A percentile compares a stretch with the other conserved stretches of the same genome.
Evolutionary conservation across 2,888 invertebrate species (phyloP).

Genomic region (Anticlea derivata): DNA sequence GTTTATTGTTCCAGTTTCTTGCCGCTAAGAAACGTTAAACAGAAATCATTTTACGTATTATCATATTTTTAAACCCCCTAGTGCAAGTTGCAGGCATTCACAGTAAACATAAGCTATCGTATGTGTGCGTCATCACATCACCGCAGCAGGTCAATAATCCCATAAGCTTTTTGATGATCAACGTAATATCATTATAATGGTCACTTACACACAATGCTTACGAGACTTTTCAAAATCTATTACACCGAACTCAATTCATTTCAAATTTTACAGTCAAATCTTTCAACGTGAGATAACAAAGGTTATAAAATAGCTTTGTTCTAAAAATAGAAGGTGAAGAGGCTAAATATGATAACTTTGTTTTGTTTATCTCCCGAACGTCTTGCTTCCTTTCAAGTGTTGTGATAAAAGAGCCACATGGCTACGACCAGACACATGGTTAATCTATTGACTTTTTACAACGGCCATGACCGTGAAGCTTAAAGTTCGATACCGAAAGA

Average conservation of each 20-base stretch:
- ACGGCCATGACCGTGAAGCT: slow-evolving; percentile 63
- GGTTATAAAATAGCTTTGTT: slow-evolving; percentile 26
- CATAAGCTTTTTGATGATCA: slow-evolving; percentile 27
- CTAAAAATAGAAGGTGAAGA: slow-evolving; percentile 31
- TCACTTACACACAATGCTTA: too few species aligned
- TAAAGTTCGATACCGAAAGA: slow-evolving; percentile 40
- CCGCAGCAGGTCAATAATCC: slow-evolving; percentile 40
- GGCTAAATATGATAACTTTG: slow-evolving; percentile 41
- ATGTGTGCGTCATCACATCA: slow-evolving; percentile 23
- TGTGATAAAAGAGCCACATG: slow-evolving; percentile 68
- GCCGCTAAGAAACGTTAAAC: slow-evolving; percentile 37
- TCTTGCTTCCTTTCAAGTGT: slow-evolving; percentile 58
- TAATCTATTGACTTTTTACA: slow-evolving; percentile 47
- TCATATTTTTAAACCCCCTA: slow-evolving; percentile 4
- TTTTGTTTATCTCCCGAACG: slow-evolving; percentile 43
- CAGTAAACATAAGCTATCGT: background rate
- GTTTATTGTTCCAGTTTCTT: slow-evolving; percentile 42
- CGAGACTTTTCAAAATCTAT: background rate
- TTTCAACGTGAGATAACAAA: slow-evolving; percentile 8
- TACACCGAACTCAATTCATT: background rate
- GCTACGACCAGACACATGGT: slow-evolving; percentile 55
- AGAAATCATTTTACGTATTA: slow-evolving; percentile 26
- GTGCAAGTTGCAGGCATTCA: slow-evolving; percentile 24
- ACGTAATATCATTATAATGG: slow-evolving; percentile 12
- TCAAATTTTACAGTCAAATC: slow-evolving; percentile 1